Percentiles rank a stretch among this genome's conserved stretches.
These are phyloP conservation scores for Phocides pigmalion DNA, from an alignment of 1,140 invertebrate species.

Conservation along the genomic window DNA sequence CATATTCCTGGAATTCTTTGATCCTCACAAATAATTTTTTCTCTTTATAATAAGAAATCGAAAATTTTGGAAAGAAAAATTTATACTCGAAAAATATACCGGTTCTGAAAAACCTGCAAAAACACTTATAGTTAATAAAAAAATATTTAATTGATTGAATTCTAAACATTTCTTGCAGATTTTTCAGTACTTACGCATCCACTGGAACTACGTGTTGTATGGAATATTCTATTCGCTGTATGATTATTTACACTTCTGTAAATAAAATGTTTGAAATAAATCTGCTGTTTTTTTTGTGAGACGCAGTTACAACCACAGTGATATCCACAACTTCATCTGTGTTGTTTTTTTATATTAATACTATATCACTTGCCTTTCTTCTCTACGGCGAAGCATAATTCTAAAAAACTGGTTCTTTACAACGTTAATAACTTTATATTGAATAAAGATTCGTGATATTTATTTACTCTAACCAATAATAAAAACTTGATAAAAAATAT, in stretches of 20 bases:
- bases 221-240: slow-evolving; percentile 44
- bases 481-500: too few relatives aligned
- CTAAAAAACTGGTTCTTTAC: too few relatives aligned
- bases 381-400: too few relatives aligned
- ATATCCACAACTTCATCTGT: too few relatives aligned
- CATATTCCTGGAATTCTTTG: background rate
- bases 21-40: background rate
- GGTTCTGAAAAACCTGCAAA: slow-evolving; percentile 30
- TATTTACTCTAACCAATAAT: background rate
- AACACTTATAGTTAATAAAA: slow-evolving; percentile 19
- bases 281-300: slow-evolving; percentile 20
- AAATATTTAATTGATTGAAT: background rate
- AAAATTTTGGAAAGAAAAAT: background rate
- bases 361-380: too few relatives aligned
- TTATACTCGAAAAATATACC: slow-evolving; percentile 23
- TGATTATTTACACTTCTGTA: slow-evolving; percentile 61
- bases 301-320: too few relatives aligned
- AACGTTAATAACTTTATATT: too few relatives aligned
- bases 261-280: slow-evolving; percentile 49
- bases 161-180: background rate
- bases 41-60: background rate
- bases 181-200: background rate
- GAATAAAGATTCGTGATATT: too few relatives aligned
- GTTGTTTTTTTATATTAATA: too few relatives aligned
- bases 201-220: background rate